Conservation (phyloP, 2,113 vertebrate species). For the Probosciger aterrimus region DNA sequence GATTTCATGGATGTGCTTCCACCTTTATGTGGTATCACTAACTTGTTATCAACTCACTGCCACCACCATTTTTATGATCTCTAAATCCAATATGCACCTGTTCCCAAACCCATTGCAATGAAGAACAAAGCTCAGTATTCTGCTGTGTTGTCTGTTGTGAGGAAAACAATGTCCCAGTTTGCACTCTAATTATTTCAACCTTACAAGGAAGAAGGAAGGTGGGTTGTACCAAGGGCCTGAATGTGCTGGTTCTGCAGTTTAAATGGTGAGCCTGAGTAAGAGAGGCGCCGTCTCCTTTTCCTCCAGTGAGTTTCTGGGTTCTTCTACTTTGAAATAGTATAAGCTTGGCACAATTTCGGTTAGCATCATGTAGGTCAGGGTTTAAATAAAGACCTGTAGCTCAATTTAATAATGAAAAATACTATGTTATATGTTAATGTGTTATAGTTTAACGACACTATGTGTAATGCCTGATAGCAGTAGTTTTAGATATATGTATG, state of each 20-base stretch:
- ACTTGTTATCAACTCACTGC: not conserved
- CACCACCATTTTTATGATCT: not conserved
- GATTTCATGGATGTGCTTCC: not conserved
- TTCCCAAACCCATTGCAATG: not conserved
- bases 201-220: not conserved
- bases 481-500: not conserved
- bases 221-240: not conserved
- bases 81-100: not conserved
- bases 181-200: not conserved
- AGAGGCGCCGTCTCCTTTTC: not conserved
- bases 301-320: not conserved
- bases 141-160: not conserved
- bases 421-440: not conserved
- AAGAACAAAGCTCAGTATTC: not conserved
- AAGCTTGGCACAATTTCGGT: not conserved
- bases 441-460: not conserved
- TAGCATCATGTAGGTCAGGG: not conserved
- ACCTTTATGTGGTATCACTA: not conserved
- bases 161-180: rapidly evolving
- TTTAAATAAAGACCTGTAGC: not conserved
- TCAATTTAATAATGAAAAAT: not conserved
- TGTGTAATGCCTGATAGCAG: not conserved
- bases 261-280: not conserved
- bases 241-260: not conserved
- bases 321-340: not conserved